Evolutionary conservation across 2,797 vertebrate genomes (phyloP).

Genomic region (Tokudaia tokunoshimensis): DNA sequence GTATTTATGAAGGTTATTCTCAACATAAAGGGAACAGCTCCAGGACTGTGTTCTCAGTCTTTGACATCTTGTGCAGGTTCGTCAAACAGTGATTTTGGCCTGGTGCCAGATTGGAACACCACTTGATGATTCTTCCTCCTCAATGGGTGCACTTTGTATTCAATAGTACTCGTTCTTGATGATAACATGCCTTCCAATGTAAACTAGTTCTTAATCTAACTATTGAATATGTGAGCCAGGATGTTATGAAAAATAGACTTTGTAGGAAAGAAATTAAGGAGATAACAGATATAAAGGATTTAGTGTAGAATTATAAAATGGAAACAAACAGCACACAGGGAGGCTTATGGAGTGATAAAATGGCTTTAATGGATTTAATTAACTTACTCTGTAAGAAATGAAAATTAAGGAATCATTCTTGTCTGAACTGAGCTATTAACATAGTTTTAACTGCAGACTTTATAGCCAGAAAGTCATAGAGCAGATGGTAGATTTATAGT

Average conservation of each 20-base stretch:
- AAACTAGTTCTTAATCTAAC: conserved; percentile 9
- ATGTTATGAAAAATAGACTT: background rate
- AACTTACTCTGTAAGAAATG: conserved; percentile 80
- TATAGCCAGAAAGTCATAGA: conserved; percentile 74
- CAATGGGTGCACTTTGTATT: background rate
- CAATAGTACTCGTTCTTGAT: background rate
- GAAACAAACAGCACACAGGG: conserved; percentile 53
- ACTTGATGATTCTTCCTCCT: background rate
- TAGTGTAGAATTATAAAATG: conserved; percentile 27
- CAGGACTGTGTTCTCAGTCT: background rate
- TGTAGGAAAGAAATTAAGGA: conserved; percentile 1
- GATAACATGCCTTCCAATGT: background rate
- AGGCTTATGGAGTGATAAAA: conserved; percentile 73
- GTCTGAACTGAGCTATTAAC: conserved; percentile 77
- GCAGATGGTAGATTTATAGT: conserved; percentile 82
- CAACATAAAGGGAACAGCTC: background rate
- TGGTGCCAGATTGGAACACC: background rate
- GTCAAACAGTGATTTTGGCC: background rate
- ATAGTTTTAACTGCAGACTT: conserved; percentile 78
- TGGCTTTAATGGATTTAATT: conserved; percentile 79
- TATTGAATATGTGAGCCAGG: background rate
- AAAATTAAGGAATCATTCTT: conserved; percentile 80
- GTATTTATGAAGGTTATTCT: conserved; percentile 8
- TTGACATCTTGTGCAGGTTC: background rate
- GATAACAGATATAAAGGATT: background rate